phyloP scores from a whole-genome alignment of 92 coral and sea anemone species.

The Epizoanthus illoricatus region DNA sequence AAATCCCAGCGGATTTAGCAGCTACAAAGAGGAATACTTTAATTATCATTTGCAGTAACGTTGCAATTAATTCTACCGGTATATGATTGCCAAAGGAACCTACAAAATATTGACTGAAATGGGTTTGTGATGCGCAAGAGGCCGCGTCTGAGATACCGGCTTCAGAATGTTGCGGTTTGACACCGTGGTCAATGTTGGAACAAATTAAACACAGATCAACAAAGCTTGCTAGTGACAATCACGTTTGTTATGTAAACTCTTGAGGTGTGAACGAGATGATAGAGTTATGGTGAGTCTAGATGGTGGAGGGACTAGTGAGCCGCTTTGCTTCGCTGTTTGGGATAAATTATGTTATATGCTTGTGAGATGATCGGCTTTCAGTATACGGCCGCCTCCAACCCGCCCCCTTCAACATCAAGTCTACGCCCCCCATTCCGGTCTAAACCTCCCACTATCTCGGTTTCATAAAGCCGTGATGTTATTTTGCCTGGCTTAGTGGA shows the following conservation, averaged over 20 bases:
- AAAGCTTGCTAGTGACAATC: conserved; percentile 35
- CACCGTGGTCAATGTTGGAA: background rate
- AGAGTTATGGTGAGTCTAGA: conserved; percentile 22
- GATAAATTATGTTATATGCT: conserved; percentile 45
- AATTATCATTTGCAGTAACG: conserved; percentile 38
- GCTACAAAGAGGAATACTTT: conserved; percentile 14
- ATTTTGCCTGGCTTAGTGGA: conserved; percentile 28
- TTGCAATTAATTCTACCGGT: conserved; percentile 41
- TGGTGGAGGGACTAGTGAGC: conserved; percentile 27
- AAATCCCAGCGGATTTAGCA: conserved; percentile 17
- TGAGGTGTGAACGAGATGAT: conserved; percentile 36
- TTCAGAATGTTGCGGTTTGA: background rate
- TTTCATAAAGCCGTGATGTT: conserved; percentile 31
- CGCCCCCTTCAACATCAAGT: conserved; percentile 90
- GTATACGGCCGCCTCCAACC: conserved; percentile 74
- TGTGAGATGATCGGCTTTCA: conserved; percentile 73
- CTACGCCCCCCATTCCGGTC: conserved; percentile 79
- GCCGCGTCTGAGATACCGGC: background rate
- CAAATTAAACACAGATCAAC: background rate
- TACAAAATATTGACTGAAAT: background rate
- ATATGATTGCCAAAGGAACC: conserved; percentile 14
- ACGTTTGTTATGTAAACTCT: conserved; percentile 27
- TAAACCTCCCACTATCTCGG: conserved; percentile 70
- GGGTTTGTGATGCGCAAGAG: background rate
- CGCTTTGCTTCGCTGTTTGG: conserved; percentile 28